These are phyloP conservation scores for Dicrurus megarhynchus DNA, from an alignment of 2,113 vertebrate species.

Conservation along the genomic window DNA sequence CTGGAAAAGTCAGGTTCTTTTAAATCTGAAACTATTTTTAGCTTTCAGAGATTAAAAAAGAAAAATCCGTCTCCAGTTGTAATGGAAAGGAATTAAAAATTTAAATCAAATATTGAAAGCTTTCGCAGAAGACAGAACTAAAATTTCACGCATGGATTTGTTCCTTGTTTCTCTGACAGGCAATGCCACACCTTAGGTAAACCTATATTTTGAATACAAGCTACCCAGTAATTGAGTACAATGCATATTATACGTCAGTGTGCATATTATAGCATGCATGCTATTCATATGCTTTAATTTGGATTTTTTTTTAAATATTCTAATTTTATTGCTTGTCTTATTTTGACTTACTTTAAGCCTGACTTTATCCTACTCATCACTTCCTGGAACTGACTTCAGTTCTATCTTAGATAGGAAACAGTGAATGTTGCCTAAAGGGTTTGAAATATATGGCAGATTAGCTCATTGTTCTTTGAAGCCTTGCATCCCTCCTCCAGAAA, in stretches of 20 bases:
- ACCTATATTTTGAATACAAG: neutral
- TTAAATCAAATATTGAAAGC: neutral
- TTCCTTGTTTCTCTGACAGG: neutral
- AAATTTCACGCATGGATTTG: neutral
- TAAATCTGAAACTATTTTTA: neutral
- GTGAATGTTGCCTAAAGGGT: neutral
- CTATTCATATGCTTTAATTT: neutral
- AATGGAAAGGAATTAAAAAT: neutral
- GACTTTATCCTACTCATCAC: neutral
- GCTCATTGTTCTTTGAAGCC: neutral
- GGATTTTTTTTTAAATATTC: no score
- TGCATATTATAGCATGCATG: neutral
- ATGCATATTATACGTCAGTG: accelerated
- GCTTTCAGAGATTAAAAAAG: neutral
- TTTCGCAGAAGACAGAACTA: neutral
- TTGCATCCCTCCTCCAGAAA: neutral
- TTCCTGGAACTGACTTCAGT: neutral
- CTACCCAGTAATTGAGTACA: neutral
- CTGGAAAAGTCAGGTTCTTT: neutral
- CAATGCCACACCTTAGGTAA: neutral
- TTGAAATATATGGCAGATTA: neutral
- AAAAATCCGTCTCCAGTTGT: neutral
- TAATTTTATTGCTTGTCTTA: neutral
- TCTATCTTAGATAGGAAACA: neutral
- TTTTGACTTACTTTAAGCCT: neutral